These are phyloP conservation scores for Apamea epomidion DNA, from an alignment of 2,888 invertebrate genomes.

Conservation along the genomic window DNA sequence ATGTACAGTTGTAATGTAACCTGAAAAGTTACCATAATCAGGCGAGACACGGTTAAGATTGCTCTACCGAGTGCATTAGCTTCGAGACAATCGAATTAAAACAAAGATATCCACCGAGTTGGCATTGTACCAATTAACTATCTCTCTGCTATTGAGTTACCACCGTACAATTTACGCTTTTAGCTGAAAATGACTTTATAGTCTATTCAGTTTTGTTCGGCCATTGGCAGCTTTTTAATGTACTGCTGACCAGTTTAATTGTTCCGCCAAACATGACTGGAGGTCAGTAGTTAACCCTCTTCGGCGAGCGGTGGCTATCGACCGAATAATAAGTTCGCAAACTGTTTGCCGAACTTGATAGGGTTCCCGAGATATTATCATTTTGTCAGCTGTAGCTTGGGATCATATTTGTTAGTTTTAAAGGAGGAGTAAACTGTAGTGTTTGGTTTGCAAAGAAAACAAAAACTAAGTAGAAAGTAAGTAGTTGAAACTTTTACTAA, in stretches of 20 bases:
- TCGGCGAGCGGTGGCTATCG: constrained; percentile 47
- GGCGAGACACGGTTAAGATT: constrained; percentile 74
- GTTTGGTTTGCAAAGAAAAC: constrained; percentile 1
- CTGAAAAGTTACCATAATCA: constrained; percentile 75
- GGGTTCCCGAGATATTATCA: constrained; percentile 47
- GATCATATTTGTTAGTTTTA: constrained; percentile 1
- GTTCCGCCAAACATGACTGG: constrained; percentile 59
- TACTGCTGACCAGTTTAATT: constrained; percentile 62
- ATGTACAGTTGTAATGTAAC: constrained; percentile 53
- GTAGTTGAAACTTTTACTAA: not conserved
- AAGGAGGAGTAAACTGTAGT: not conserved
- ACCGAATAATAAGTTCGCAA: constrained; percentile 62
- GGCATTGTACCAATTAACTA: constrained; percentile 86
- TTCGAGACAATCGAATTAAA: constrained; percentile 83
- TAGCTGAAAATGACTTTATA: constrained; percentile 84
- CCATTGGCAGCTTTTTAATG: constrained; percentile 71
- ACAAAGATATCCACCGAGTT: constrained; percentile 82
- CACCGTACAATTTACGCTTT: constrained; percentile 81
- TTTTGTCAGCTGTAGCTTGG: constrained; percentile 41
- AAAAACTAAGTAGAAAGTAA: not conserved
- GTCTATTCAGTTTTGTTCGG: constrained; percentile 77
- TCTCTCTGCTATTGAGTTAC: constrained; percentile 79
- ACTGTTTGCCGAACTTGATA: constrained; percentile 59
- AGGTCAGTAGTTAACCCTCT: constrained; percentile 64
- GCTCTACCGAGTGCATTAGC: constrained; percentile 79